Percentiles rank a stretch among this genome's conserved stretches.
Conservation (phyloP, 1,140 invertebrate species). For the Dryas iulia region DNA sequence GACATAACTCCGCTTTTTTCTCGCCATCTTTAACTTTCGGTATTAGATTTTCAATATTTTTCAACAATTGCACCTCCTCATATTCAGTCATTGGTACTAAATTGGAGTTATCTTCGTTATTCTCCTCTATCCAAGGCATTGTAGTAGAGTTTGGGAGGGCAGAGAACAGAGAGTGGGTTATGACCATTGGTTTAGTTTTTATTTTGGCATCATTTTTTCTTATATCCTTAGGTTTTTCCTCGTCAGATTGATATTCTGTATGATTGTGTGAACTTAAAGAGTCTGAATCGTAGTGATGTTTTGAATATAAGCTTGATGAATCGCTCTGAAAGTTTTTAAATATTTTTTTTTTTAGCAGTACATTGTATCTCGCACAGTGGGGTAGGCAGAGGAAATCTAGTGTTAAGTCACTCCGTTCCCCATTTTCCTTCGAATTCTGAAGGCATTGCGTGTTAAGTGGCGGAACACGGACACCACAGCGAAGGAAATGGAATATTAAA, state of each 20-base stretch:
- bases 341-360: background rate
- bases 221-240: slow-evolving; percentile 31
- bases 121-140: slow-evolving; percentile 51
- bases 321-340: slow-evolving; percentile 59
- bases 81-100: slow-evolving; percentile 58
- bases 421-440: no score
- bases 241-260: slow-evolving; percentile 34
- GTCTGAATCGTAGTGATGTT: slow-evolving; percentile 59
- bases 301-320: slow-evolving; percentile 50
- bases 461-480: no score
- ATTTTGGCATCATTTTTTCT: slow-evolving; percentile 26
- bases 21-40: slow-evolving; percentile 45
- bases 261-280: slow-evolving; percentile 39
- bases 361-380: no score
- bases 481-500: no score
- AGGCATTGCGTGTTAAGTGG: no score
- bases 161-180: slow-evolving; percentile 57
- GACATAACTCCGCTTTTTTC: slow-evolving; percentile 47
- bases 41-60: slow-evolving; percentile 55
- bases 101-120: slow-evolving; percentile 23
- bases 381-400: no score
- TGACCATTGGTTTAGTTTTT: slow-evolving; percentile 39
- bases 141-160: slow-evolving; percentile 50
- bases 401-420: no score
- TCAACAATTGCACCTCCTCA: slow-evolving; percentile 67